Conservation (phyloP, 2,113 vertebrate species). For the Rhinichthys klamathensis region DNA sequence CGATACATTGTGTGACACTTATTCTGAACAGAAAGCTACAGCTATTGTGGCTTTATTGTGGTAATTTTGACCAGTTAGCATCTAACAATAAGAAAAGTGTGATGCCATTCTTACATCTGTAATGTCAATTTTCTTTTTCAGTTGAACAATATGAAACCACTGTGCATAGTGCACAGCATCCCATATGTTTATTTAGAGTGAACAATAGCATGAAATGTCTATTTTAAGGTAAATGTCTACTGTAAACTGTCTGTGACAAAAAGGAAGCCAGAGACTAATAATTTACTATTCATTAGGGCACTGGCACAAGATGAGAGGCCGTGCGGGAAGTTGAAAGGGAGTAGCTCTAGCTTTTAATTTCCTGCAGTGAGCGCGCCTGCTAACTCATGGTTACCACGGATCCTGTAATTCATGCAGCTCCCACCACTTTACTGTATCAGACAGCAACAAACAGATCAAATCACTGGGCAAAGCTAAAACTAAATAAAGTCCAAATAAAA, state of each 20-base stretch:
- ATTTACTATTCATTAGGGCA: conserved; percentile 68
- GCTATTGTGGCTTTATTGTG: neutral
- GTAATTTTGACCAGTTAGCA: neutral
- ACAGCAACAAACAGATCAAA: conserved; percentile 42
- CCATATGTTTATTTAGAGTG: neutral
- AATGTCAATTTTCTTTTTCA: neutral
- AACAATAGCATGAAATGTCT: conserved; percentile 4
- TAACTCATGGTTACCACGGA: conserved; percentile 66
- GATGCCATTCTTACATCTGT: neutral
- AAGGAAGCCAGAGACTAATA: conserved; percentile 62
- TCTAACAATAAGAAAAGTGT: neutral
- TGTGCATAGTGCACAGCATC: neutral
- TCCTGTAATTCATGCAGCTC: conserved; percentile 69
- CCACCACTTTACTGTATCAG: conserved; percentile 53
- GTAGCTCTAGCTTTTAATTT: conserved; percentile 78
- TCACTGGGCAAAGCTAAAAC: neutral
- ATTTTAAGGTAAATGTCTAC: conserved; percentile 37
- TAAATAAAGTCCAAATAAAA: neutral
- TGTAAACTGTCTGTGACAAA: conserved; percentile 53
- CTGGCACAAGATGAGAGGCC: conserved; percentile 77
- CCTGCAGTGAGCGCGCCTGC: conserved; percentile 69
- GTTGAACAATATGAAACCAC: neutral
- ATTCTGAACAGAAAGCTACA: neutral
- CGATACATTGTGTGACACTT: neutral
- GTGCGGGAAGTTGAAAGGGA: conserved; percentile 67